Evolutionary conservation across 2,888 invertebrate species (phyloP).

Genomic region (Drosophila paucipuncta): DNA sequence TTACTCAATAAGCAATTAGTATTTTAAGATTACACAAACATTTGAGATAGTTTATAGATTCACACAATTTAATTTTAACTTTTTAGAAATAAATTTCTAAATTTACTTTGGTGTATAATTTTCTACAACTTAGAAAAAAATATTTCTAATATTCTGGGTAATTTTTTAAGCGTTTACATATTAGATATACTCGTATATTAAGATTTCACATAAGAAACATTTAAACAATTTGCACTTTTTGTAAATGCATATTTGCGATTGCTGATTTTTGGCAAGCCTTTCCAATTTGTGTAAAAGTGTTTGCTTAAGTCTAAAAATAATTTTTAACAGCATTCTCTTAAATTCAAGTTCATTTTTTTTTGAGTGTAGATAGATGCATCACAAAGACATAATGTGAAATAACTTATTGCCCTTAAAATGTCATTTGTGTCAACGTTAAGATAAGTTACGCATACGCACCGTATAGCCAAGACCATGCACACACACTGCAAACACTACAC

Average conservation of each 20-base stretch:
- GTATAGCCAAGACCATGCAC: conserved; percentile 30
- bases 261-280: neutral
- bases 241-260: neutral
- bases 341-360: neutral
- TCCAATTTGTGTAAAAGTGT: neutral
- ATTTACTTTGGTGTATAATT: too few species aligned
- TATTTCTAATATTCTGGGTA: too few species aligned
- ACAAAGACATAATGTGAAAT: conserved; percentile 78
- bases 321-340: too few species aligned
- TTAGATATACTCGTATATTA: too few species aligned
- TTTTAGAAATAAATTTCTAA: too few species aligned
- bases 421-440: conserved; percentile 83
- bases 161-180: too few species aligned
- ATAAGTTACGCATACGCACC: conserved; percentile 81
- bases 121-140: too few species aligned
- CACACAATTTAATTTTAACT: too few species aligned
- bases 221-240: neutral
- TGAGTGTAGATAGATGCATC: conserved; percentile 5
- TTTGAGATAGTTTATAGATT: too few species aligned
- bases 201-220: accelerated
- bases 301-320: neutral
- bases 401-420: conserved; percentile 81
- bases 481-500: neutral
- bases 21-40: too few species aligned
- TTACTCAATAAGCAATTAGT: too few species aligned